phyloP scores from a whole-genome alignment of 2,797 vertebrate genomes.

The Melanotaenia pygmaea region DNA sequence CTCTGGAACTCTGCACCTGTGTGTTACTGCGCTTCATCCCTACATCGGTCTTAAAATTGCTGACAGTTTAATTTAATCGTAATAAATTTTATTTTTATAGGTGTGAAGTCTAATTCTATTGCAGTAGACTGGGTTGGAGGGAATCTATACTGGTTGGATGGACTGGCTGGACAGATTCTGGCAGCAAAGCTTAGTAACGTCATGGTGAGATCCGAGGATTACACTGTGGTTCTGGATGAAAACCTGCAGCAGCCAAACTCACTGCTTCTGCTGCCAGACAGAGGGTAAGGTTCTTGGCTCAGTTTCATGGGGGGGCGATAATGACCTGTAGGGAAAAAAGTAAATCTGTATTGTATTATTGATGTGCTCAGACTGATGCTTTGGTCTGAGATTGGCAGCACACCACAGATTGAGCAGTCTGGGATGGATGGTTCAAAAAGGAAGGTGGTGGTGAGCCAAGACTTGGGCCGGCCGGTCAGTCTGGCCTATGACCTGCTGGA shows the following conservation, averaged over 20 bases:
- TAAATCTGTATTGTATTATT: not conserved
- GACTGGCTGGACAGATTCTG: conserved; percentile 86
- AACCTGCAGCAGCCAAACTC: conserved; percentile 88
- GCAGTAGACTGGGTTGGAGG: conserved; percentile 92
- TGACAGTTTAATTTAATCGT: not conserved
- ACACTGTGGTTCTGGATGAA: conserved; percentile 85
- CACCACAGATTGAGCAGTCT: conserved; percentile 85
- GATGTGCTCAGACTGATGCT: conserved; percentile 86
- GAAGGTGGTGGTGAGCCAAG: conserved; percentile 80
- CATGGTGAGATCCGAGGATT: conserved; percentile 79
- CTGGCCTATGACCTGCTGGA: conserved; percentile 86
- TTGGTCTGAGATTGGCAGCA: conserved; percentile 90
- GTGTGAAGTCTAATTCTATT: conserved; percentile 88
- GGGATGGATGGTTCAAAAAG: conserved; percentile 90
- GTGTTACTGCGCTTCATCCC: no score
- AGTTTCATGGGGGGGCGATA: not conserved
- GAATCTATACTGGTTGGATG: conserved; percentile 94
- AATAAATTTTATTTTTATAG: conserved; percentile 67
- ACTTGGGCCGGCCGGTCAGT: conserved; percentile 89
- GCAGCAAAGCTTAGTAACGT: conserved; percentile 79
- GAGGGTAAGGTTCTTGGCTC: conserved; percentile 79
- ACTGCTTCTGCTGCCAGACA: conserved; percentile 86
- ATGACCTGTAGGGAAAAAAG: not conserved
- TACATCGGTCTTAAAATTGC: not conserved
- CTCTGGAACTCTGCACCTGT: no score